A percentile compares a stretch with the other conserved stretches of the same genome.
Evolutionary conservation across 2,113 vertebrate genomes (phyloP).

Genomic region (Melanotaenia duboulayi): DNA sequence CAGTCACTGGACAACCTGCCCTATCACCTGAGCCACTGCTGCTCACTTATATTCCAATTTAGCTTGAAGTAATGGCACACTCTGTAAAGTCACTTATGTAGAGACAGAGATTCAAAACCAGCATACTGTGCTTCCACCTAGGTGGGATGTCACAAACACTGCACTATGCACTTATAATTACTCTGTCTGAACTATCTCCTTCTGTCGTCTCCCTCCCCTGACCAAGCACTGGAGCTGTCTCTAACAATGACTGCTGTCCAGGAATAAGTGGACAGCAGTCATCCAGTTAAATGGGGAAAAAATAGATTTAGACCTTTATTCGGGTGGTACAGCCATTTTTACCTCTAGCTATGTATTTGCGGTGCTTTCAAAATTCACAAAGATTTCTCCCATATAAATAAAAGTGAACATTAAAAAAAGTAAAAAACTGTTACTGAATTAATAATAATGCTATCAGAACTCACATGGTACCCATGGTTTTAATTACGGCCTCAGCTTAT

Average conservation of each 20-base stretch:
- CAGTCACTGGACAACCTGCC: too few species aligned
- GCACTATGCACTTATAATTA: not conserved
- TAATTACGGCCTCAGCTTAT: not conserved
- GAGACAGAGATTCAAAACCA: not conserved
- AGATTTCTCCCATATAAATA: not conserved
- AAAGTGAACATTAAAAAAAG: not conserved
- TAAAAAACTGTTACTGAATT: too few species aligned
- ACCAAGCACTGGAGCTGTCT: not conserved
- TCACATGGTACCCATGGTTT: not conserved
- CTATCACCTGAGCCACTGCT: too few species aligned
- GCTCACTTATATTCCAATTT: too few species aligned
- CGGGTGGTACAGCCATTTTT: too few species aligned
- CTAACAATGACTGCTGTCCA: not conserved
- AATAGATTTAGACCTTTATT: not conserved
- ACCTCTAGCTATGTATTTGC: not conserved
- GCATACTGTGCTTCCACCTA: not conserved
- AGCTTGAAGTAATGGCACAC: too few species aligned
- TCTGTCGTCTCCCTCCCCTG: not conserved
- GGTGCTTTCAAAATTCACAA: not conserved
- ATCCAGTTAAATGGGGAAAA: not conserved
- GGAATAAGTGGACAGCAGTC: not conserved
- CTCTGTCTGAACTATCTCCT: not conserved
- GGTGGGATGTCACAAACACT: not conserved
- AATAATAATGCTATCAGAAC: slow-evolving; percentile 1
- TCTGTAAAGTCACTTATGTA: not conserved